Evolutionary conservation across 2,888 invertebrate species (phyloP), one percentile per base, ranked within the genome.

Genomic region (Cancer borealis): DNA sequence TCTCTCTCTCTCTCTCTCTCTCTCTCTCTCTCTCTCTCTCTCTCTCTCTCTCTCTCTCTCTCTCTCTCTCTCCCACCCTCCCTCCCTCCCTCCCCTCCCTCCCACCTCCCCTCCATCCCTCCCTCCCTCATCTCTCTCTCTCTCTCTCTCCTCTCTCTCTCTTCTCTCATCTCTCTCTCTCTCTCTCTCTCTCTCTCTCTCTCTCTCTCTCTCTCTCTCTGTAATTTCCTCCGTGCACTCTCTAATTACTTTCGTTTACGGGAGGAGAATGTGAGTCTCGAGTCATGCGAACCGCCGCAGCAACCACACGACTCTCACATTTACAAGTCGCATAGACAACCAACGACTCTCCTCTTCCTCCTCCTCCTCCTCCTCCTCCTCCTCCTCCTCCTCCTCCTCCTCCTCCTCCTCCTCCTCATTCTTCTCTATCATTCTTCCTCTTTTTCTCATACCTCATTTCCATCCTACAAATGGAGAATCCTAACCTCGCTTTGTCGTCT

Each of bases 1-100:
- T 66, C n/a, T 66, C 66, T 66, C n/a, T n/a, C n/a, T 66, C n/a
- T 66, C 66, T 66, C 66, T 66, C 66, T 66, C n/a, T n/a, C n/a
- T 66, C 66, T 66, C 66, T 66, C 66, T 66, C n/a, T n/a, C n/a
- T 66, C 66, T 66, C 66, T 66, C 66, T 66, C n/a, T n/a, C n/a
- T 66, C 54, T 3, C 14, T 14, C 3, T 54, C 3, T 54, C 3
- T 54, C 3, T 54, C 54, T 54, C 54, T 54, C 54, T 54, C 54
- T 54, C 54, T 14, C 14, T 14, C 14, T 14, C 14, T 14, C 14
- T 54, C 14, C 3, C 54, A 2, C 54, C 3, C 54, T 54, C 54
- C 3, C 14, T 14, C 14, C 2, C 39, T 39, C 39, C 2, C 39
- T 39, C n/a, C n/a, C n/a, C n/a, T n/a, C n/a, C n/a, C n/a, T n/a